Evolutionary conservation across 30 jellyfish, hydroid and myxozoan species (phyloP), one percentile per base, ranked within the genome.

Genomic region (Aurelia coerulea): DNA sequence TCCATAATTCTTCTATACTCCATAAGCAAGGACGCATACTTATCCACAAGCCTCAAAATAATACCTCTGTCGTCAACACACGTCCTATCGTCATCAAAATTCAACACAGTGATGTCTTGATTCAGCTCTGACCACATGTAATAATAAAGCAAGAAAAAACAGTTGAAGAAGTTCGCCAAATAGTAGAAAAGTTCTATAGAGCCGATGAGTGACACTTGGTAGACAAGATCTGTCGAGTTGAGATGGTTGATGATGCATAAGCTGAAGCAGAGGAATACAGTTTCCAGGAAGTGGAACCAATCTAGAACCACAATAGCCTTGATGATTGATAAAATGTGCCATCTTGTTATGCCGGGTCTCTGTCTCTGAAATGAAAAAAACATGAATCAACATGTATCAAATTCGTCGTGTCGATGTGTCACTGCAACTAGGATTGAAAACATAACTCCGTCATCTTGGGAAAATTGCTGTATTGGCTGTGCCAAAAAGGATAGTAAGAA

Each of bases 241-340:
- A 94, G 50, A 62, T 90, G 97, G 87, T 94, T 94, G 65, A 94
- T 75, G 42, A 94, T 73, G 88, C 94, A 89, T 69, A 94, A 65
- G 73, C 97, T 89, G 89, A 88, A 56, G 65, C 97, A 94, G 39
- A 89, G 87, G 50, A 94, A 94, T 0, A 88, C 95, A 12, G 95
- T 94, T 73, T 94, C 99, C 68, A 88, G 79, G 81, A 94, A 94
- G 62, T 94, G 99, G 73, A 94, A 86, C 99, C 99, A 94, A 83
- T 94, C 99, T 70, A 94, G 76, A 10, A 94, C 96, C 42, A 89
- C 92, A 67, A 94, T 88, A 35, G 93, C 97, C 42, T 84, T 88
- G 72, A 94, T 94, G 54, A 94, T 87, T 84, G 96, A 73, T 37
- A 83, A 67, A 37, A 94, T 52, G 51, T 94, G 95, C 97, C 99